Conservation (phyloP, 2,797 vertebrate species). For the Megalops cyprinoides region DNA sequence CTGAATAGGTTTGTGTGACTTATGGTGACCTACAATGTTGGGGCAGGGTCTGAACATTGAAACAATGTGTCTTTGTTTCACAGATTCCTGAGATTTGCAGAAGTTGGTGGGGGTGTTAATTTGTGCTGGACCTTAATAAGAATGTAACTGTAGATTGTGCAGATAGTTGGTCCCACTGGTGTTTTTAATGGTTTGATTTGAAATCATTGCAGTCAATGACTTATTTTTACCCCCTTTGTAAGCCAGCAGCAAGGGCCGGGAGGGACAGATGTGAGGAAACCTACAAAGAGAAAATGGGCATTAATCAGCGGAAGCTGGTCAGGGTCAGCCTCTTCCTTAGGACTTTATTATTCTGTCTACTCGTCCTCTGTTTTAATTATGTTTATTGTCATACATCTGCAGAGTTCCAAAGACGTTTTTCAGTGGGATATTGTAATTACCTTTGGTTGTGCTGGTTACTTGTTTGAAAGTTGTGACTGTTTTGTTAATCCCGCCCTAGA, state of each 20-base stretch:
- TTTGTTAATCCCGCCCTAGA: conserved; percentile 48
- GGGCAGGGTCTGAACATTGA: background rate
- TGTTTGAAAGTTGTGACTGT: conserved; percentile 46
- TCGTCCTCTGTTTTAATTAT: background rate
- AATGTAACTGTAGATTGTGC: background rate
- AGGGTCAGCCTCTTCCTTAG: background rate
- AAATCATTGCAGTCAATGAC: background rate
- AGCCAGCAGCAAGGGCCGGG: background rate
- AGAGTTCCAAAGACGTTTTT: background rate
- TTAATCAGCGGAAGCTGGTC: conserved; percentile 6
- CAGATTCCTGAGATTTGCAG: background rate
- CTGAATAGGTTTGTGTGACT: conserved; percentile 24
- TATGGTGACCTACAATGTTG: conserved; percentile 11
- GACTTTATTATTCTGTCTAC: background rate
- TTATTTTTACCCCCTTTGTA: background rate
- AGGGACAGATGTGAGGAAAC: background rate
- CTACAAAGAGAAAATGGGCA: conserved; percentile 15
- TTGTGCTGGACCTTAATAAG: background rate
- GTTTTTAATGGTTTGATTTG: background rate
- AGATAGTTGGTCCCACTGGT: background rate
- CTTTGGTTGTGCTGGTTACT: conserved; percentile 39
- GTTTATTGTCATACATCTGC: background rate
- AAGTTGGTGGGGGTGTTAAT: too few relatives aligned
- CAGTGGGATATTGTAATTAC: conserved; percentile 32
- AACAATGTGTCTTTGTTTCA: conserved; percentile 22